Conservation (phyloP, 1,140 invertebrate species). For the Rhyacophila brunnea region DNA sequence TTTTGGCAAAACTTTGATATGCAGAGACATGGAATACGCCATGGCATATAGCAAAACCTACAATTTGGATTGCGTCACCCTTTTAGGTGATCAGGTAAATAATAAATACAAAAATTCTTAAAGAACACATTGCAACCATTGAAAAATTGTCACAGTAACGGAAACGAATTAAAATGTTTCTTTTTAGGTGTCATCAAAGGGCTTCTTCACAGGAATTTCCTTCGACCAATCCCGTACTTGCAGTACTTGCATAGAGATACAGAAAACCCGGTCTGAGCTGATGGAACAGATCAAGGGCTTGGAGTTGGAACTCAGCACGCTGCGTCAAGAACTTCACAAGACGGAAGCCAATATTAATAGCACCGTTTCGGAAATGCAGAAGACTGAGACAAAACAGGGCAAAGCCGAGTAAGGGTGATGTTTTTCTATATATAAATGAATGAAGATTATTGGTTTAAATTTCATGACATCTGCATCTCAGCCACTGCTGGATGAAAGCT, state of each 20-base stretch:
- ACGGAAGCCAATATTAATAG: conserved; percentile 89
- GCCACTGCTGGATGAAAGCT: no score
- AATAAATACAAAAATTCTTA: no score
- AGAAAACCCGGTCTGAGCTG: conserved; percentile 88
- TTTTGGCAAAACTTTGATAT: conserved; percentile 97
- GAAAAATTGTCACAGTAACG: no score
- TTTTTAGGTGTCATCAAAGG: conserved; percentile 81
- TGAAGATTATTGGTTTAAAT: no score
- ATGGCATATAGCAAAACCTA: conserved; percentile 92
- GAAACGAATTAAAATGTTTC: background rate
- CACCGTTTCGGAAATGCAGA: conserved; percentile 94
- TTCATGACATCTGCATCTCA: no score
- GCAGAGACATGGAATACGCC: conserved; percentile 93
- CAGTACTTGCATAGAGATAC: conserved; percentile 93
- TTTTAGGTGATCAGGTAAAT: conserved; percentile 85
- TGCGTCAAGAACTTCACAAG: conserved; percentile 81
- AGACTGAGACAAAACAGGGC: conserved; percentile 95
- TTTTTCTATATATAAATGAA: no score
- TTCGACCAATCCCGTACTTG: conserved; percentile 95
- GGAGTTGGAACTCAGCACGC: conserved; percentile 75
- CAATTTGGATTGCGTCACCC: conserved; percentile 94
- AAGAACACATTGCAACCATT: no score
- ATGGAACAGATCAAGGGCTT: conserved; percentile 79
- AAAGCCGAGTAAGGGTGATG: conserved; percentile 76
- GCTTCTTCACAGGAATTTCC: conserved; percentile 96